Percentiles rank a stretch among this genome's conserved stretches.
These are phyloP conservation scores for Drosophila cognata DNA, from an alignment of 2,888 invertebrate species.

Conservation along the genomic window DNA sequence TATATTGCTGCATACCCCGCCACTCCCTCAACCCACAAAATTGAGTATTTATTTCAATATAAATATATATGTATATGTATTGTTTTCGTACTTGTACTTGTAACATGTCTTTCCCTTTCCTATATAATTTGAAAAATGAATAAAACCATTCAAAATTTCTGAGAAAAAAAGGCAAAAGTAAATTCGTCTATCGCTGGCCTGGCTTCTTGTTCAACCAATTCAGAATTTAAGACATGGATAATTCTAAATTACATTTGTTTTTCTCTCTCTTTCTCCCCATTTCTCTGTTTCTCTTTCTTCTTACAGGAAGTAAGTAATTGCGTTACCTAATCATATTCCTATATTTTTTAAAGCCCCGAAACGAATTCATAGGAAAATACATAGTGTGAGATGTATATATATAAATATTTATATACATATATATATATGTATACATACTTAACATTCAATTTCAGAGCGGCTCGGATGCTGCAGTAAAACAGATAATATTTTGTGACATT, in stretches of 20 bases:
- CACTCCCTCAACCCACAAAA: constrained; percentile 1
- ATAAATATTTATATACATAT: background rate
- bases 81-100: constrained; percentile 46
- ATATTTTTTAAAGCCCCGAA: constrained; percentile 23
- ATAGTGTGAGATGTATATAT: constrained; percentile 10
- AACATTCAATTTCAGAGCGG: constrained; percentile 6
- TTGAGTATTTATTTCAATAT: constrained; percentile 23
- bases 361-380: constrained; percentile 21
- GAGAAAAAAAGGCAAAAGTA: constrained; percentile 52
- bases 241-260: constrained; percentile 68
- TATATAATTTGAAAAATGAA: constrained; percentile 47
- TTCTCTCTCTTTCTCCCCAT: constrained; percentile 59
- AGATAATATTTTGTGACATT: background rate
- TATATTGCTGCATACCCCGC: constrained; percentile 12
- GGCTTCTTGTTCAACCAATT: constrained; percentile 73
- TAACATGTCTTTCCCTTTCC: constrained; percentile 54
- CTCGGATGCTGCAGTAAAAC: constrained; percentile 5
- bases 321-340: constrained; percentile 36
- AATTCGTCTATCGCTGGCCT: constrained; percentile 77
- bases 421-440: background rate
- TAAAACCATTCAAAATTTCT: constrained; percentile 55
- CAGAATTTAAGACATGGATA: constrained; percentile 59
- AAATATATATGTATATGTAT: constrained; percentile 37
- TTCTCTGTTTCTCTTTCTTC: constrained; percentile 80
- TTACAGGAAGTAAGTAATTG: constrained; percentile 85